Evolutionary conservation across 2,113 vertebrate species (phyloP).

Genomic region (Ceyx melanurus): DNA sequence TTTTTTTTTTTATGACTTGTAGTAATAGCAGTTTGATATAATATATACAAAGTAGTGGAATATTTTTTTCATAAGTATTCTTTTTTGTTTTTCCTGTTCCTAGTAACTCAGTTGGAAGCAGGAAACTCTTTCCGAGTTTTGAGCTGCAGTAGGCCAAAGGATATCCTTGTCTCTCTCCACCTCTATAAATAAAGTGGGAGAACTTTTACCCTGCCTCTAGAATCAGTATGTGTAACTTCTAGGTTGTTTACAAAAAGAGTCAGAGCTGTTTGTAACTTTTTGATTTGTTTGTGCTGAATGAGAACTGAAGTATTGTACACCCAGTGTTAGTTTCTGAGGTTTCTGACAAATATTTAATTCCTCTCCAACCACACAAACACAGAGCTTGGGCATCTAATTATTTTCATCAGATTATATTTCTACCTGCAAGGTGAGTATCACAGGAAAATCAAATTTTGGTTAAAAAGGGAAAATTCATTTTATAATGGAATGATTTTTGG

Average conservation of each 20-base stretch:
- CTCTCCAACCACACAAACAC: rapidly evolving
- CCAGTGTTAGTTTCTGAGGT: neutral
- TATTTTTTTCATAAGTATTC: slow-evolving; percentile 35
- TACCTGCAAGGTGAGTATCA: neutral
- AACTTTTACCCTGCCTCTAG: slow-evolving; percentile 47
- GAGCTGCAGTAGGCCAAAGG: slow-evolving; percentile 62
- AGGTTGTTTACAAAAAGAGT: neutral
- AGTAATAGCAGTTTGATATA: slow-evolving; percentile 25
- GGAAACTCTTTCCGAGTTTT: slow-evolving; percentile 64
- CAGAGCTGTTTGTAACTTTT: neutral
- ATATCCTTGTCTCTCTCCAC: slow-evolving; percentile 73
- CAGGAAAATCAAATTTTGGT: neutral
- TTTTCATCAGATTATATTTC: neutral
- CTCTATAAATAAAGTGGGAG: slow-evolving; percentile 70
- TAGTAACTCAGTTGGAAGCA: slow-evolving; percentile 69
- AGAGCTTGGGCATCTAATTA: neutral
- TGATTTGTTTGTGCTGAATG: neutral
- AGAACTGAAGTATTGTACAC: neutral
- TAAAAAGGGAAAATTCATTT: neutral
- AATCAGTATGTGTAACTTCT: neutral
- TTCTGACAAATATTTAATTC: neutral
- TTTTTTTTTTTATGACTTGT: neutral
- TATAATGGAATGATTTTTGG: neutral
- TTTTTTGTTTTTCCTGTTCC: slow-evolving; percentile 73
- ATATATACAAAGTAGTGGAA: neutral